Evolutionary conservation across 1,140 invertebrate species (phyloP), one percentile per base, ranked within the genome.

Genomic region (Uloborus diversus): DNA sequence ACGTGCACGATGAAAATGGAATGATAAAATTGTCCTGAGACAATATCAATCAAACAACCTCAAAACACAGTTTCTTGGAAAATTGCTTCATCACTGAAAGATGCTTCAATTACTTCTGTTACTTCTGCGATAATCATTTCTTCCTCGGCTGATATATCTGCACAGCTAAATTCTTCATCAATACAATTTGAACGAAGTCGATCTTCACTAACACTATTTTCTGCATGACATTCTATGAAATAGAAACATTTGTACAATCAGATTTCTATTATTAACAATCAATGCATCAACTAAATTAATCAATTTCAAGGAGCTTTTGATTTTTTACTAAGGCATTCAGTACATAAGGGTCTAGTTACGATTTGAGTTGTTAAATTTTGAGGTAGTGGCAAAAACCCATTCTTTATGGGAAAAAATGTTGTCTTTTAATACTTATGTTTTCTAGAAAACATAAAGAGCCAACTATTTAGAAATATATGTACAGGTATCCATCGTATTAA

Each of bases 11-110:
- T n/a, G n/a, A n/a, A n/a, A n/a, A n/a, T n/a, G n/a, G n/a, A n/a
- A n/a, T n/a, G n/a, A n/a, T n/a, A n/a, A n/a, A n/a, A n/a, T n/a
- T n/a, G n/a, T n/a, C n/a, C n/a, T n/a, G n/a, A n/a, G n/a, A n/a
- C n/a, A n/a, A n/a, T n/a, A n/a, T n/a, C n/a, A n/a, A n/a, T n/a
- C n/a, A n/a, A n/a, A n/a, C n/a, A 25, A 9, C 25, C 17, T 33
- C 57, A 70, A 70, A 70, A 70, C 35, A 70, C 57, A 13, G 68
- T 70, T 37, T 70, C 68, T 70, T 70, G 49, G 35, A 33, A 70
- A 9, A 53, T 11, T n/a, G 28, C 27, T 11, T 32, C 13, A 13
- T 57, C 68, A 25, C 27, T 25, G 27, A 56, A 56, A 56, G 30
- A n/a, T n/a, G 35, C 28, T 57, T 70, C 68, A 9, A 70, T 14